Conservation (phyloP, 2,113 vertebrate genomes). For the Puma concolor region DNA sequence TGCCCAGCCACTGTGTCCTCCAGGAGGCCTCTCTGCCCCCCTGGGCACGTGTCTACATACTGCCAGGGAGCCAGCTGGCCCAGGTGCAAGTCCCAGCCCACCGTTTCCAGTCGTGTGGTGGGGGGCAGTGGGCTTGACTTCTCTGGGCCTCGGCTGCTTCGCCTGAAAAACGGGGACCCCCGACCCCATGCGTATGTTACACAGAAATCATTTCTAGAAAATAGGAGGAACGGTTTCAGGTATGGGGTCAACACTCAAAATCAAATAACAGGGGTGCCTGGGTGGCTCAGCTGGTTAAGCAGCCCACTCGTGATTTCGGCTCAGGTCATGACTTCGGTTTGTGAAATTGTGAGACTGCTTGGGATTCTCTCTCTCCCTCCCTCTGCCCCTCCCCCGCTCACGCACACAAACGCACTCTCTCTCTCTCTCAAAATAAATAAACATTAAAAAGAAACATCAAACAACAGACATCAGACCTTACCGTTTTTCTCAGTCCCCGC, state of each 20-base stretch:
- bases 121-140: background rate
- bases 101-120: background rate
- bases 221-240: background rate
- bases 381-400: too few species aligned
- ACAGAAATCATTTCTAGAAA: background rate
- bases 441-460: too few species aligned
- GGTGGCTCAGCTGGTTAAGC: too few species aligned
- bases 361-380: too few species aligned
- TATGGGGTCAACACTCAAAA: background rate
- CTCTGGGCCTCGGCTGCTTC: background rate
- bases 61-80: background rate
- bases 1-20: background rate
- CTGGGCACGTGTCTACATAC: too few species aligned
- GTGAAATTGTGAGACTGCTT: too few species aligned
- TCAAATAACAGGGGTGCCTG: background rate
- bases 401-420: fast-evolving
- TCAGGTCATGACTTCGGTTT: too few species aligned
- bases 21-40: background rate
- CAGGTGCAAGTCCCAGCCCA: background rate
- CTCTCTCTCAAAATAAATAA: too few species aligned
- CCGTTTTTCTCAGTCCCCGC: background rate
- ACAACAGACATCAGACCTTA: too few species aligned
- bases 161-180: background rate
- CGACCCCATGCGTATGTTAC: background rate
- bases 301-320: too few species aligned